These are phyloP conservation scores for Ciconia boyciana DNA, from an alignment of 2,113 vertebrate species.

Conservation along the genomic window DNA sequence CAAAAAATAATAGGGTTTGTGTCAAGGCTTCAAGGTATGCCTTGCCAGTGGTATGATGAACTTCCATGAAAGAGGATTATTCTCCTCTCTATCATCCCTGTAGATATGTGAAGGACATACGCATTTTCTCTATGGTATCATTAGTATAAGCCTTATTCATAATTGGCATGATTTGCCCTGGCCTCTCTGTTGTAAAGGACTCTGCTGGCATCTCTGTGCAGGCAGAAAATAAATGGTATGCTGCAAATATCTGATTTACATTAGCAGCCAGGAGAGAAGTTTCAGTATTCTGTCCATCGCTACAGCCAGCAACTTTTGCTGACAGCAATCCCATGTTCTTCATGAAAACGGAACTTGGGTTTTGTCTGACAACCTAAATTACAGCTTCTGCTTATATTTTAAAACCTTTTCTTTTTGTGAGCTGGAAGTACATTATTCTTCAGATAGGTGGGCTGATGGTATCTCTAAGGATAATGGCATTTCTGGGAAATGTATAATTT, in stretches of 20 bases:
- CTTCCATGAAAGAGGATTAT: background rate
- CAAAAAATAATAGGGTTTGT: background rate
- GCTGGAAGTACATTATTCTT: background rate
- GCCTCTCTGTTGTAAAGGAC: background rate
- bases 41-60: background rate
- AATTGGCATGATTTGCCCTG: background rate
- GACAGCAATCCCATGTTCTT: background rate
- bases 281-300: background rate
- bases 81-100: background rate
- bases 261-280: background rate
- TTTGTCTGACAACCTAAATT: background rate
- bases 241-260: background rate
- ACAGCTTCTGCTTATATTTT: background rate
- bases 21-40: background rate
- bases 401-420: background rate
- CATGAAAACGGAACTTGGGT: background rate
- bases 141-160: background rate
- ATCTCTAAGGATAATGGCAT: background rate
- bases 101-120: background rate
- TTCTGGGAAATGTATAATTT: background rate
- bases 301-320: background rate
- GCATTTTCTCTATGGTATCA: background rate
- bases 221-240: background rate
- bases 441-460: background rate
- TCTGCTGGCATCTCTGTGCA: background rate